Evolutionary conservation across 2,888 invertebrate species (phyloP), one percentile per base, ranked within the genome.

Genomic region (Autographa gamma): DNA sequence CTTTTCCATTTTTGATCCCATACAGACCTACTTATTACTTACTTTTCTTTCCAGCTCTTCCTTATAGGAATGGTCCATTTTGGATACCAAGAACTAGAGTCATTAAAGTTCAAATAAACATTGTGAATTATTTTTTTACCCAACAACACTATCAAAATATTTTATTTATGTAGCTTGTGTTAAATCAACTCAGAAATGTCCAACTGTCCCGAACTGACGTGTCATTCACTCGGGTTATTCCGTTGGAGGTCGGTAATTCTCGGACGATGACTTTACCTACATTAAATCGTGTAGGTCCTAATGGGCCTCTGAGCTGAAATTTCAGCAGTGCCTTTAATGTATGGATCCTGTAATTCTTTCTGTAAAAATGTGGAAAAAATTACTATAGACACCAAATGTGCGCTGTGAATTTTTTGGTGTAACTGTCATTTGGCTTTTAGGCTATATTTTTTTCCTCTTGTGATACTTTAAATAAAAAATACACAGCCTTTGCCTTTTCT

Each of bases 151-250:
- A n/a, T n/a, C n/a, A n/a, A n/a, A 13, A 54, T 11, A 8, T 54
- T 18, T 54, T 9, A 18, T 11, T 6, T 3, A 9, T 56, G 19
- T 43, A 67, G 62, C 38, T 11, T 38, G 8, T 38, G 38, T 38
- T 38, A 2, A 67, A 71, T 63, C 71, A 56, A 71, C 63, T 59
- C 32, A n/a, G 56, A n/a, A 6, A 56, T 34, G 38, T n/a, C 62
- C 31, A 56, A 63, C 54, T 13, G 19, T 54, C 67, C 54, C 68
- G n/a, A n/a, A n/a, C n/a, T n/a, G n/a, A n/a, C n/a, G n/a, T n/a
- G n/a, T 72, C 75, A 75, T 72, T 81, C 82, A 81, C 66, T 72
- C 68, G 69, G 80, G 66, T 75, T 79, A 82, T 71, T 79, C 74
- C 69, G 80, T 61, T 64, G 71, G 77, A 71, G 59, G 74, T 69